These are phyloP conservation scores for Styela plicata DNA, from an alignment of 23 tunicate species.

Conservation along the genomic window DNA sequence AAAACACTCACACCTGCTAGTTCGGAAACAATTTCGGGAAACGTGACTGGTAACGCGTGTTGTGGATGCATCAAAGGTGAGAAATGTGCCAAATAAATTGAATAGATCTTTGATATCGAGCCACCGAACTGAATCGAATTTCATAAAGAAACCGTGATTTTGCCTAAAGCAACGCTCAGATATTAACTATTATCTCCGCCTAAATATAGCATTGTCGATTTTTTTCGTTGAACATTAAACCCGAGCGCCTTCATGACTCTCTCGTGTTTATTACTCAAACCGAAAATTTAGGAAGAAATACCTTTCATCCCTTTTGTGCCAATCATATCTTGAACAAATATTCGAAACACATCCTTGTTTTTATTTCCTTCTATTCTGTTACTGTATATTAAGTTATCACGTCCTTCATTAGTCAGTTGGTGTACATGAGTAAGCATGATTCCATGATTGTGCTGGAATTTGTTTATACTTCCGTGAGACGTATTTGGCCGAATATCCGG, in stretches of 20 bases:
- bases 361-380: slow-evolving; percentile 46
- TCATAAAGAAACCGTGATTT: too few relatives aligned
- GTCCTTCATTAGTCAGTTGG: slow-evolving; percentile 36
- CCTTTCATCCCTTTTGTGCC: slow-evolving; percentile 28
- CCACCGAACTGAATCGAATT: too few relatives aligned
- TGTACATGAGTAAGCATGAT: slow-evolving; percentile 62
- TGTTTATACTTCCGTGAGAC: not conserved
- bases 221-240: too few relatives aligned
- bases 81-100: too few relatives aligned
- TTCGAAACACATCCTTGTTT: slow-evolving; percentile 41
- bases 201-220: not conserved
- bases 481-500: slow-evolving; percentile 2
- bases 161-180: too few relatives aligned
- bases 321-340: slow-evolving; percentile 62
- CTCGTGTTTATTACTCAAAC: not conserved
- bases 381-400: slow-evolving; percentile 41
- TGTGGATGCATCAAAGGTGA: too few relatives aligned
- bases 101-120: too few relatives aligned
- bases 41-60: too few relatives aligned
- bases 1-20: too few relatives aligned
- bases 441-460: slow-evolving; percentile 8
- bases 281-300: not conserved
- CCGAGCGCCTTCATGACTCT: not conserved
- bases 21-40: too few relatives aligned
- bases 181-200: too few relatives aligned